phyloP scores from a whole-genome alignment of 2,888 invertebrate species.

The Agriopis marginaria region DNA sequence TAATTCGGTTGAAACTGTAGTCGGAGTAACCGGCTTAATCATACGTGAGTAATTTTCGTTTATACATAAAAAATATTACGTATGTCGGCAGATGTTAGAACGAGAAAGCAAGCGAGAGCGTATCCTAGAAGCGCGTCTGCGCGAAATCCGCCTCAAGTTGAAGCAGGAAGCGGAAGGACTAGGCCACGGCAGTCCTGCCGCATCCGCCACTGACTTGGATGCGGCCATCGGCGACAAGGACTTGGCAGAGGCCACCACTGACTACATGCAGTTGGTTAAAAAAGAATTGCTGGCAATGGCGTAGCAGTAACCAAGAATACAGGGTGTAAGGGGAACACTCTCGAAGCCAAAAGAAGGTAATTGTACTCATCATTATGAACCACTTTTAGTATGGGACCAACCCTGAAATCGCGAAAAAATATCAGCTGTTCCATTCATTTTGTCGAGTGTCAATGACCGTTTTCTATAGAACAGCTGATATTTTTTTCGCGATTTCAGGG shows the following conservation, averaged over 20 bases:
- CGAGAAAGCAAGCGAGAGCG: constrained; percentile 91
- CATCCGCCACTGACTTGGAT: background rate
- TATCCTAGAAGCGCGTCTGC: constrained; percentile 94
- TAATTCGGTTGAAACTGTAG: no score
- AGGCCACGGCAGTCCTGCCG: constrained; percentile 1
- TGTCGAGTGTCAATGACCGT: no score
- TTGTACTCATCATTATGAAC: no score
- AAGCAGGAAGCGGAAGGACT: constrained; percentile 51
- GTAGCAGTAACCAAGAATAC: background rate
- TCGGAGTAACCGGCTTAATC: no score
- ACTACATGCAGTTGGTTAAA: constrained; percentile 1
- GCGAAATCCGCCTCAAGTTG: constrained; percentile 90
- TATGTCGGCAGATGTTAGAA: constrained; percentile 1
- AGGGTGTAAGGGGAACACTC: no score
- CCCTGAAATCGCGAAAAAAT: no score
- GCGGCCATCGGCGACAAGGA: constrained; percentile 10
- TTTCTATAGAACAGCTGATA: no score
- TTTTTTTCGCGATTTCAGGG: no score
- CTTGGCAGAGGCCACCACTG: constrained; percentile 1
- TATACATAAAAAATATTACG: background rate
- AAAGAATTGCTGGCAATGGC: background rate
- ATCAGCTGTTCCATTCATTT: no score
- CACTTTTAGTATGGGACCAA: no score
- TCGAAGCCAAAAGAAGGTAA: no score
- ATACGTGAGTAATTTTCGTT: no score